Evolutionary conservation across 2,888 invertebrate genomes (phyloP), one percentile per base, ranked within the genome.

Genomic region (Drosophila neutralis): DNA sequence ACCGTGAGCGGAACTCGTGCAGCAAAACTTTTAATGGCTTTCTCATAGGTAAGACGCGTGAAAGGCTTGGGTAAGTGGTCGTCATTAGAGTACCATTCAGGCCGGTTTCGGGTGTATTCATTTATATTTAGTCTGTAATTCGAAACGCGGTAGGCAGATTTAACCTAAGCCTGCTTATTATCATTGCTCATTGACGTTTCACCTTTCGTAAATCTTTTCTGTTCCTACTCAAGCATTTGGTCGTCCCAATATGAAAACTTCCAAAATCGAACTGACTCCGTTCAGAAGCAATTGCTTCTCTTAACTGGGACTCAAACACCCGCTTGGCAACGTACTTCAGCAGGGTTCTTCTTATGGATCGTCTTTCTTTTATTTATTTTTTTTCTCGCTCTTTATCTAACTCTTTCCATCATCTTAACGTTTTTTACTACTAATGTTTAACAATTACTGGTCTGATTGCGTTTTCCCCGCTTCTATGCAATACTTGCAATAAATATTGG

Each of bases 21-120:
- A 29, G 45, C 48, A 42, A 21, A 81, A 74, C 27, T 77, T 72
- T 83, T 69, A 74, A 73, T 83, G 76, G 71, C 59, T 64, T 80
- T 58, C 54, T 38, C 58, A 64, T 57, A 65, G 38, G 52, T 71
- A 49, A 51, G 52, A 49, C 51, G 53, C 48, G 18, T 66, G 10
- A 67, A 80, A 63, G 71, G 53, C 31, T 67, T 60, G 63, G 33
- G 6, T 27, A 67, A 45, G 38, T 59, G 27, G 38, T 4, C 27
- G 38, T 61, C 73, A 66, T 78, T 72, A 62, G 42, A 61, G 27
- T 31, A 27, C 52, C 10, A 52, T 60, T 72, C 57, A 65, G 33
- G 35, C 4, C 29, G 27, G 2, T 21, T 4, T 21, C 21, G 4
- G 4, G 10, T n/a, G 24, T 18, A 31, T 49, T 33, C 24, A 49